Base-by-base conservation (phyloP, 2,113 vertebrate species). In the Barnardius zonarius region DNA sequence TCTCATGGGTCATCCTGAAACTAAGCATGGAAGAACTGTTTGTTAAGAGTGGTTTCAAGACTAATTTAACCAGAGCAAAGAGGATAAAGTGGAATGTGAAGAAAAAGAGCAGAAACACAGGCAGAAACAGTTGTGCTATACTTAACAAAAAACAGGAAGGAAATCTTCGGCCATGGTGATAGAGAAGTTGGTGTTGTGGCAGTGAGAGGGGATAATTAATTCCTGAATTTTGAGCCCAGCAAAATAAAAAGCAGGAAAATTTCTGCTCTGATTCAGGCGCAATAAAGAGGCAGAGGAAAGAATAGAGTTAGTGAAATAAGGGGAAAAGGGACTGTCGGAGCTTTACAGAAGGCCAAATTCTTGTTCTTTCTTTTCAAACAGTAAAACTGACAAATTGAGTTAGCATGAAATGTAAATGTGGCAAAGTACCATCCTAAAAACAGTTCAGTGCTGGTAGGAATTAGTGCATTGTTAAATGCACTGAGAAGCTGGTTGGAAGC, bases 391-490 rank as follows among this genome's bases (percentile, higher is more conserved):
- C 62, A 87, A 86, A 81, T 22, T 57, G 69, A 86, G 9, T 92
- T 69, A 78, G 43, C 77, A 63, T 0, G 2, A 90, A 86, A 81
- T 48, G 77, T 43, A 92, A 61, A 94, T 81, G 69, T 94, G 74
- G 27, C 62, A 49, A 92, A 93, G 22, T 52, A 64, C 44, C 2
- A 30, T 57, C 44, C 62, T 86, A 39, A 93, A 69, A 83, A 17
- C 76, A 92, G 66, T 78, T 83, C 51, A 62, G 2, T 84, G 73
- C 85, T 88, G 79, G 83, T 81, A 90, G 92, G 88, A 94, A 82
- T 95, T 73, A 92, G 37, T 49, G 82, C 61, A 75, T 91, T 94
- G 90, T 93, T 93, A 88, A 96, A 79, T 33, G 44, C 6, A 52
- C 39, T 57, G 77, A 80, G 78, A 83, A 93, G 52, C 51, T 79